Evolutionary conservation across 2,113 vertebrate genomes (phyloP).

Genomic region (Glaucidium brasilianum): DNA sequence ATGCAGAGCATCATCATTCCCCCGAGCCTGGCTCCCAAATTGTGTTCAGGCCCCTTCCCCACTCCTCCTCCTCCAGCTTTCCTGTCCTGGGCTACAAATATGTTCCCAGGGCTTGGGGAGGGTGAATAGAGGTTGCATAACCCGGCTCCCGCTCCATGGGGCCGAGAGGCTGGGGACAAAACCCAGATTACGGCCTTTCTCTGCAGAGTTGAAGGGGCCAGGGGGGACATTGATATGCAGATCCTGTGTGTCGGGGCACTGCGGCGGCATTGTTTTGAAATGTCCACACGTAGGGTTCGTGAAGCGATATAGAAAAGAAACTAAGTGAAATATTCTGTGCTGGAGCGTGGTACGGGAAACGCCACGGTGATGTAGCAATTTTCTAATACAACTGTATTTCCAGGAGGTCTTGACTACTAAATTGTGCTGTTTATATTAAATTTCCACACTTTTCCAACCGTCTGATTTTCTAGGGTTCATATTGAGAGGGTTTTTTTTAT

Average conservation of each 20-base stretch:
- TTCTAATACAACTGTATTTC: not conserved
- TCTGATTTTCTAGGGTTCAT: not conserved
- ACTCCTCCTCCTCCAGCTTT: not conserved
- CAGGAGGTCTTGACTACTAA: not conserved
- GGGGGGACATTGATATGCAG: slow-evolving; percentile 28
- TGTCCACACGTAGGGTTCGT: not conserved
- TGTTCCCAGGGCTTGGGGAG: not conserved
- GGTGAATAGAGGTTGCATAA: not conserved
- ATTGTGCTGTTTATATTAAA: not conserved
- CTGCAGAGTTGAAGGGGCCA: not conserved
- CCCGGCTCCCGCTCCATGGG: not conserved
- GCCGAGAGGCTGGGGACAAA: not conserved
- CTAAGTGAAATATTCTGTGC: not conserved
- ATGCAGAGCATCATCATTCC: not conserved
- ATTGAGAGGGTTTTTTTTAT: not conserved
- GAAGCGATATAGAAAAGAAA: not conserved
- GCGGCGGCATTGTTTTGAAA: not conserved
- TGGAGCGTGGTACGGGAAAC: not conserved
- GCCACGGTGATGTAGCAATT: not conserved
- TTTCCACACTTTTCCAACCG: not conserved
- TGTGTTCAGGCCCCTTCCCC: not conserved
- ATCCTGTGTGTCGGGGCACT: not conserved
- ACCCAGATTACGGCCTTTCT: not conserved
- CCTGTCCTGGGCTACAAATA: not conserved
- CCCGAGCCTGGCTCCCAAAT: not conserved